A percentile compares a stretch with the other conserved stretches of the same genome.
These are phyloP conservation scores for Electrophaes corylata DNA, from an alignment of 2,888 invertebrate species.

Conservation along the genomic window DNA sequence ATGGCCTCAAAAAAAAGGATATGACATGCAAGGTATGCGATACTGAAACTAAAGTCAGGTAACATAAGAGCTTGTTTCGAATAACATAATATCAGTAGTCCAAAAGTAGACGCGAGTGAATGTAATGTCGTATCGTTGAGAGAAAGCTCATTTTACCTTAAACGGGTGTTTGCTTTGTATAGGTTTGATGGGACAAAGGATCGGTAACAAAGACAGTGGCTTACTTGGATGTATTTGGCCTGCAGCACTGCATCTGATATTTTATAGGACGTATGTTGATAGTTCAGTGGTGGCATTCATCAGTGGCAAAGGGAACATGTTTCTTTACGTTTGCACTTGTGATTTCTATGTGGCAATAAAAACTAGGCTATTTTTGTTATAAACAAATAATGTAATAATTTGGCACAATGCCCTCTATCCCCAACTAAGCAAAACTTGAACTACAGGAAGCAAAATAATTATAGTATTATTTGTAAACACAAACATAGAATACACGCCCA, in stretches of 20 bases:
- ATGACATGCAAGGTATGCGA: background rate
- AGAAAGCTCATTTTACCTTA: slow-evolving; percentile 2
- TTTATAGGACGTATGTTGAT: slow-evolving; percentile 1
- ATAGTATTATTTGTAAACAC: no score
- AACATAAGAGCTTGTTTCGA: background rate
- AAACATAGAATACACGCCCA: no score
- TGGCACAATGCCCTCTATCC: no score
- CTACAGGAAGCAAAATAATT: no score
- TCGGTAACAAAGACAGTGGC: slow-evolving; percentile 8
- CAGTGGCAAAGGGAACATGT: background rate
- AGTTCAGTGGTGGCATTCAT: background rate
- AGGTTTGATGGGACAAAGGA: slow-evolving; percentile 7
- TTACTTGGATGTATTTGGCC: slow-evolving; percentile 5
- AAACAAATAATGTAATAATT: no score
- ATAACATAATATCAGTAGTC: background rate
- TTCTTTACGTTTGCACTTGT: background rate
- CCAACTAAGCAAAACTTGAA: no score
- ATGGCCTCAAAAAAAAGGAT: slow-evolving; percentile 34
- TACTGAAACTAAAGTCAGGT: background rate
- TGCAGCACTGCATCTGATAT: background rate
- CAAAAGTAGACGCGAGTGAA: background rate
- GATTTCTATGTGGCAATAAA: no score
- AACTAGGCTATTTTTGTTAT: no score
- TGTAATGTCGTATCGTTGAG: background rate
- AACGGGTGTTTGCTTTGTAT: background rate